Conservation (phyloP, 2,888 invertebrate species). For the Drosophila recens region DNA sequence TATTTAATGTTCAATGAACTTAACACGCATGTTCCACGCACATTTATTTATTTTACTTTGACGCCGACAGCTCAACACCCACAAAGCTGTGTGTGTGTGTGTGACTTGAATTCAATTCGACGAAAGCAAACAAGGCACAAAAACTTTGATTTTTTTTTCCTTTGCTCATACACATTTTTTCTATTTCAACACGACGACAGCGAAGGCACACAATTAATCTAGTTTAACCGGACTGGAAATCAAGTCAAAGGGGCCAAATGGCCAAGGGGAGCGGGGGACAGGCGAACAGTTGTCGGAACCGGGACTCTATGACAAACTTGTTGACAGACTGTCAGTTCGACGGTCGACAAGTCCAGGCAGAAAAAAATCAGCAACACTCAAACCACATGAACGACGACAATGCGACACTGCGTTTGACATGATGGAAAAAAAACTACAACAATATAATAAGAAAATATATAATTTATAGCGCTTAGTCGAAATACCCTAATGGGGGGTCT, state of each 20-base stretch:
- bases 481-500: neutral
- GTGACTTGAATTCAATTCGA: constrained; percentile 68
- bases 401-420: constrained; percentile 16
- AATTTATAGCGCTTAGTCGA: neutral
- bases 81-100: constrained; percentile 51
- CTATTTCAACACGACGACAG: constrained; percentile 47
- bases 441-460: neutral
- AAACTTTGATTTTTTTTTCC: constrained; percentile 31
- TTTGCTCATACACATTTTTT: constrained; percentile 9
- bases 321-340: constrained; percentile 66
- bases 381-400: constrained; percentile 20
- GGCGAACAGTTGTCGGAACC: constrained; percentile 36
- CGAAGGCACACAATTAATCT: constrained; percentile 79
- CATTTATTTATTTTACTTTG: constrained; percentile 43
- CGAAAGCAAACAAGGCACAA: constrained; percentile 38
- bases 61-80: constrained; percentile 48
- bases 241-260: constrained; percentile 50
- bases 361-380: constrained; percentile 12
- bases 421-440: neutral
- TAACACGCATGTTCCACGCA: constrained; percentile 55
- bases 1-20: constrained; percentile 75
- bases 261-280: constrained; percentile 9
- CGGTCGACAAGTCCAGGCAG: constrained; percentile 16
- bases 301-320: constrained; percentile 73
- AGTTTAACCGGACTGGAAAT: constrained; percentile 78